phyloP scores from a whole-genome alignment of 2,797 vertebrate species.

The Notoglanidium macrostoma region DNA sequence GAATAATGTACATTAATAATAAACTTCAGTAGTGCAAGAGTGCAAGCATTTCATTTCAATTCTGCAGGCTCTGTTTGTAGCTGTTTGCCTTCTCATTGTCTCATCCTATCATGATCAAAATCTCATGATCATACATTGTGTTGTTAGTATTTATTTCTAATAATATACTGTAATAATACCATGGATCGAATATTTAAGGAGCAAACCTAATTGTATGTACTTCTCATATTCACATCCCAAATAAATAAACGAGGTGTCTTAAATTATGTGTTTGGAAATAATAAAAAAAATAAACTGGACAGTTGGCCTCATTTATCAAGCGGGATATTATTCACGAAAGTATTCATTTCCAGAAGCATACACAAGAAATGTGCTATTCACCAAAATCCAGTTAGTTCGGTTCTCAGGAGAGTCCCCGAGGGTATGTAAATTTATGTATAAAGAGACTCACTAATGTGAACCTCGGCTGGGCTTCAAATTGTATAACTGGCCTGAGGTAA shows the following conservation, averaged over 20 bases:
- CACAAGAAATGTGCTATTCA: neutral
- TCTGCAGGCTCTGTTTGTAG: neutral
- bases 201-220: neutral
- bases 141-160: neutral
- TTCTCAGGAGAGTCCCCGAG: neutral
- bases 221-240: neutral
- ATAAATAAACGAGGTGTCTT: neutral
- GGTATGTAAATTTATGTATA: neutral
- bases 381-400: neutral
- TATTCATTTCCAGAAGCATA: neutral
- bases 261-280: neutral
- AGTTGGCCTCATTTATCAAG: neutral
- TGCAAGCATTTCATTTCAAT: neutral
- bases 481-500: neutral
- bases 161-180: neutral
- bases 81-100: neutral
- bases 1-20: constrained; percentile 18
- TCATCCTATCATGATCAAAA: neutral
- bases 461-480: neutral
- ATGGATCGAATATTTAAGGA: neutral
- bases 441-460: neutral
- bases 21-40: constrained; percentile 10
- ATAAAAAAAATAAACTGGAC: neutral
- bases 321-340: neutral
- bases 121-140: neutral